phyloP scores from a whole-genome alignment of 2,797 vertebrate genomes.

The Orestias chungarensis region DNA sequence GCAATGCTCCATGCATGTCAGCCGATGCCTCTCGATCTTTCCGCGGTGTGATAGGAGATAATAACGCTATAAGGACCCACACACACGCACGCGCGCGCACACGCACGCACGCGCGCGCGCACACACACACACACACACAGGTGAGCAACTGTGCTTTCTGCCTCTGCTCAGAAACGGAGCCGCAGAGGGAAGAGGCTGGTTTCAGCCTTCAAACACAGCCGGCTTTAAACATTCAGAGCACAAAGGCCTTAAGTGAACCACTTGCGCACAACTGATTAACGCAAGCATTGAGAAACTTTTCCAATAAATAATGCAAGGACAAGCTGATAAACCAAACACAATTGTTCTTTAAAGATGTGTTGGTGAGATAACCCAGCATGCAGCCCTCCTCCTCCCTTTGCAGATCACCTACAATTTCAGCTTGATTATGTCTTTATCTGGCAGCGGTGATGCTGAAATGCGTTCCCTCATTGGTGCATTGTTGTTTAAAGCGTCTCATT shows the following conservation, averaged over 20 bases:
- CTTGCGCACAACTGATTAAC: constrained; percentile 50
- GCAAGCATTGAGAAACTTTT: constrained; percentile 32
- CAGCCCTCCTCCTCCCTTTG: not conserved
- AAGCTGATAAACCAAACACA: constrained; percentile 36
- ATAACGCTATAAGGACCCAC: constrained; percentile 6
- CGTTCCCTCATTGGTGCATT: not conserved
- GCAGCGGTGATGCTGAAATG: not conserved
- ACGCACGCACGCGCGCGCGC: no score
- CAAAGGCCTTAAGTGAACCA: constrained; percentile 42
- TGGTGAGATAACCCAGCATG: constrained; percentile 18
- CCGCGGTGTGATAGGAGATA: constrained; percentile 35
- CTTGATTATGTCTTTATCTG: not conserved
- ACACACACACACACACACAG: not conserved
- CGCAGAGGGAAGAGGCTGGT: constrained; percentile 2
- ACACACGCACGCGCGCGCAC: no score
- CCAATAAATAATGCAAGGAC: constrained; percentile 48
- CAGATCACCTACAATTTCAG: not conserved
- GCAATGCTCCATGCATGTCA: constrained; percentile 19
- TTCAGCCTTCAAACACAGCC: constrained; percentile 24
- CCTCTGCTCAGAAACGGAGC: not conserved
- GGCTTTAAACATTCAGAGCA: constrained; percentile 46
- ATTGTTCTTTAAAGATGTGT: constrained; percentile 38
- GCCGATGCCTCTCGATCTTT: constrained; percentile 12
- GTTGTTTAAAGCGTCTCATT: constrained; percentile 23
- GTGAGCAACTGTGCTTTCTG: not conserved